A percentile compares a stretch with the other conserved stretches of the same genome.
Conservation (phyloP, 2,888 invertebrate species). For the Lasiommata megera region DNA sequence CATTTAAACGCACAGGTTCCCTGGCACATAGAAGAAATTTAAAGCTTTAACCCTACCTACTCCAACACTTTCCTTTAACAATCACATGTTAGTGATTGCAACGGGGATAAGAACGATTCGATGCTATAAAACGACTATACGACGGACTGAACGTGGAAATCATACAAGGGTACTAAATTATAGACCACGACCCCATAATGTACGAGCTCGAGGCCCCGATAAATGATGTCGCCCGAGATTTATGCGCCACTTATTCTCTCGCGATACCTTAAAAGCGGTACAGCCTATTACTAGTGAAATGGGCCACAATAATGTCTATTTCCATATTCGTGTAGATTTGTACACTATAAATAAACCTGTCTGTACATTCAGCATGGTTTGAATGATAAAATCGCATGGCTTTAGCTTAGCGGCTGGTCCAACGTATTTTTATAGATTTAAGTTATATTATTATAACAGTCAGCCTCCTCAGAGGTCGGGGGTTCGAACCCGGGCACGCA, state of each 20-base stretch:
- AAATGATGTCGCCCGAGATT: conserved; percentile 43
- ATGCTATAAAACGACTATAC: background rate
- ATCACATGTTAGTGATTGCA: too few species aligned
- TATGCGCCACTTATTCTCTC: conserved; percentile 43
- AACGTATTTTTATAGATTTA: too few species aligned
- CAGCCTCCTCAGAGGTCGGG: too few species aligned
- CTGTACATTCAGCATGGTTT: background rate
- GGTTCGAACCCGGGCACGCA: too few species aligned
- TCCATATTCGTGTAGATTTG: conserved; percentile 5
- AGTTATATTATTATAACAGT: too few species aligned
- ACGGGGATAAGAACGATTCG: background rate
- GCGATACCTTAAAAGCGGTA: conserved; percentile 38
- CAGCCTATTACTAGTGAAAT: conserved; percentile 8
- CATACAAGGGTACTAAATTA: conserved; percentile 34
- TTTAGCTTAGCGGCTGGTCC: too few species aligned
- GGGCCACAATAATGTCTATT: conserved; percentile 3
- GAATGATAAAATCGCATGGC: too few species aligned
- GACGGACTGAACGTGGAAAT: too few species aligned
- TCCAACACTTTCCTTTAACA: too few species aligned
- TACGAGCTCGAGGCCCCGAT: conserved; percentile 38
- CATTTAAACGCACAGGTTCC: too few species aligned
- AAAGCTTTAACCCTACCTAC: too few species aligned
- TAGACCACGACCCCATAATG: conserved; percentile 44
- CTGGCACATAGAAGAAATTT: too few species aligned
- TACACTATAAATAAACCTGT: background rate